phyloP scores from a whole-genome alignment of 2,888 invertebrate species.

The Gnatocerus cornutus region DNA sequence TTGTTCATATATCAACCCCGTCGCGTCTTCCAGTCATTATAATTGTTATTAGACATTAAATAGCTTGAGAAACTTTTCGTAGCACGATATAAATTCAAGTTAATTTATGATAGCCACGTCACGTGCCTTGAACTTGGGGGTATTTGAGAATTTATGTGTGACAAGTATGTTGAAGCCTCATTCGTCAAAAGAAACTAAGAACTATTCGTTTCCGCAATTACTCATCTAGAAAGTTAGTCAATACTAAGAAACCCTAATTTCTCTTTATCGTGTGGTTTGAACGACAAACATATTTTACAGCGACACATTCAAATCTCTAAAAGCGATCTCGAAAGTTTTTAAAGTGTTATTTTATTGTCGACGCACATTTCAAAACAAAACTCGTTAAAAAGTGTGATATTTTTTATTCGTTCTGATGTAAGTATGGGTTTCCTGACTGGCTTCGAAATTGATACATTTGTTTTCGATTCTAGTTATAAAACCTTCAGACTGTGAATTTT shows the following conservation, averaged over 20 bases:
- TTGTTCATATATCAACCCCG: background rate
- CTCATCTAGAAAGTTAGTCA: constrained; percentile 1
- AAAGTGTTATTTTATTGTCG: constrained; percentile 48
- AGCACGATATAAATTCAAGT: background rate
- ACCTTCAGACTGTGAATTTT: constrained; percentile 66
- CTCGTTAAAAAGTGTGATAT: constrained; percentile 60
- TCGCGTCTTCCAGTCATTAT: constrained; percentile 1
- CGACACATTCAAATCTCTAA: constrained; percentile 45
- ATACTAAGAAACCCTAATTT: constrained; percentile 16
- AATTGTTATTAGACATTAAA: constrained; percentile 13
- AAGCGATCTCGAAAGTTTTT: constrained; percentile 37
- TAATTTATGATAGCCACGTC: constrained; percentile 6
- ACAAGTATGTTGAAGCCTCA: constrained; percentile 2
- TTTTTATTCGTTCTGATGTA: constrained; percentile 54
- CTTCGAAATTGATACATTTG: constrained; percentile 66
- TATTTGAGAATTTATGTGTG: constrained; percentile 9
- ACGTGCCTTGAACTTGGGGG: constrained; percentile 9
- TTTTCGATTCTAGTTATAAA: constrained; percentile 64
- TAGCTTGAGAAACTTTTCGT: constrained; percentile 3
- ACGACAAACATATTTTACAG: constrained; percentile 40
- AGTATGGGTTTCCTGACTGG: constrained; percentile 43
- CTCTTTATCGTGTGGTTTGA: constrained; percentile 8
- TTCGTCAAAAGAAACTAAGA: constrained; percentile 10
- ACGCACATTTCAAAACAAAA: constrained; percentile 53
- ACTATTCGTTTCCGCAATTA: constrained; percentile 1